phyloP scores from a whole-genome alignment of 2,113 vertebrate species.

The Cyphomyrus discorhynchus region DNA sequence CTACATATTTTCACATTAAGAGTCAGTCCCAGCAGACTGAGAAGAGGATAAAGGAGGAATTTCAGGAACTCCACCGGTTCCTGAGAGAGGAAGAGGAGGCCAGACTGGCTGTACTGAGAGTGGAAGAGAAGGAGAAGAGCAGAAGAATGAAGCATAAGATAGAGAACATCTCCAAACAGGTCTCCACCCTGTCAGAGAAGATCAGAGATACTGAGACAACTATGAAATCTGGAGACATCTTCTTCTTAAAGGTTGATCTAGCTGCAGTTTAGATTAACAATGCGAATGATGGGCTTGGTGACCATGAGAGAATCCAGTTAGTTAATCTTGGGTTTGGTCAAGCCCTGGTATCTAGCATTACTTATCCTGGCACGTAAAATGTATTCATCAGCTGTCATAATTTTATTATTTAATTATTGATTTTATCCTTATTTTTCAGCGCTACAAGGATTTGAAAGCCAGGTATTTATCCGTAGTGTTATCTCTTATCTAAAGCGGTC shows the following conservation, averaged over 20 bases:
- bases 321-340: background rate
- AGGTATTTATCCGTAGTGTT: background rate
- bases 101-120: background rate
- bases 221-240: background rate
- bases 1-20: background rate
- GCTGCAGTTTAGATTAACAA: background rate
- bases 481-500: background rate
- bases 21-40: background rate
- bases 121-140: background rate
- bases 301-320: background rate
- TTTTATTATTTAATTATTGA: background rate
- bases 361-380: background rate
- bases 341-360: background rate
- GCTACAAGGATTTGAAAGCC: background rate
- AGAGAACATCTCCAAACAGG: background rate
- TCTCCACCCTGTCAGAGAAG: background rate
- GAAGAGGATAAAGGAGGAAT: background rate
- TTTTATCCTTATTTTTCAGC: background rate
- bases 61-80: background rate
- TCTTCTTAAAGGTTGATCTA: background rate
- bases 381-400: background rate
- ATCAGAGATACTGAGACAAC: background rate
- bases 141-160: background rate
- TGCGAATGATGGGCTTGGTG: background rate
- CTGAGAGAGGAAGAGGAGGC: slow-evolving; percentile 2